These are phyloP conservation scores for Odontesthes bonariensis DNA, from an alignment of 2,113 vertebrate species.

Conservation along the genomic window DNA sequence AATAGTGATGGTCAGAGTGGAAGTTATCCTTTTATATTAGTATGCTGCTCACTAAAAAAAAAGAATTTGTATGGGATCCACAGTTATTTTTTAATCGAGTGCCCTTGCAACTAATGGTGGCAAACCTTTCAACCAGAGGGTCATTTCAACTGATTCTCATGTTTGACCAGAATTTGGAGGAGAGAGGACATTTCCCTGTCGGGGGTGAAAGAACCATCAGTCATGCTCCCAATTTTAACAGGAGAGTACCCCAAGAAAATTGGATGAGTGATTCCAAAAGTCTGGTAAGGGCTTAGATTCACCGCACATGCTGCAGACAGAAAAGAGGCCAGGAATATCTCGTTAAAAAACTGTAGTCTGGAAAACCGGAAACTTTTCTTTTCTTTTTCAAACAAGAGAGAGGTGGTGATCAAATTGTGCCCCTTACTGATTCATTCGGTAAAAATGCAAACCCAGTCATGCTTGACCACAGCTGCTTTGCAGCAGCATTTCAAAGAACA, in stretches of 20 bases:
- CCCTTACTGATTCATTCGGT: background rate
- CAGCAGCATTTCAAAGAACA: slow-evolving; percentile 14
- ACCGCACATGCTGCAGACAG: background rate
- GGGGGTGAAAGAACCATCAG: slow-evolving; percentile 11
- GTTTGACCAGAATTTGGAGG: slow-evolving; percentile 28
- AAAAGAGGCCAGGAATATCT: background rate
- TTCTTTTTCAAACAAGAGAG: background rate
- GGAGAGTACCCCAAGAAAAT: slow-evolving; percentile 9
- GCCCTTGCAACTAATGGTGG: slow-evolving; percentile 15
- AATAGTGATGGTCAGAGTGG: background rate
- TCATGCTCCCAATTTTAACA: slow-evolving; percentile 23
- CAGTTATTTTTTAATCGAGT: slow-evolving; percentile 18
- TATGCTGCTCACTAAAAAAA: slow-evolving; percentile 1
- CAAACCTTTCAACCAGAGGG: slow-evolving; percentile 27
- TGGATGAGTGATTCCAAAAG: slow-evolving; percentile 5
- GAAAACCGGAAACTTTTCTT: background rate
- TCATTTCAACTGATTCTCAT: slow-evolving; percentile 23
- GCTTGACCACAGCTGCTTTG: slow-evolving; percentile 9
- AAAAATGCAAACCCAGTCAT: slow-evolving; percentile 7
- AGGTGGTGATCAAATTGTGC: background rate
- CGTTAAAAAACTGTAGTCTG: background rate
- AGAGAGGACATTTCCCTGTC: slow-evolving; percentile 14
- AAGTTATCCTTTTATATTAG: slow-evolving; percentile 21
- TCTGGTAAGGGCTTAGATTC: slow-evolving; percentile 24
- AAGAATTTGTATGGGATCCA: background rate